Percentiles rank a stretch among this genome's conserved stretches.
phyloP scores from a whole-genome alignment of 2,113 vertebrate species.

The Lanius ludovicianus region DNA sequence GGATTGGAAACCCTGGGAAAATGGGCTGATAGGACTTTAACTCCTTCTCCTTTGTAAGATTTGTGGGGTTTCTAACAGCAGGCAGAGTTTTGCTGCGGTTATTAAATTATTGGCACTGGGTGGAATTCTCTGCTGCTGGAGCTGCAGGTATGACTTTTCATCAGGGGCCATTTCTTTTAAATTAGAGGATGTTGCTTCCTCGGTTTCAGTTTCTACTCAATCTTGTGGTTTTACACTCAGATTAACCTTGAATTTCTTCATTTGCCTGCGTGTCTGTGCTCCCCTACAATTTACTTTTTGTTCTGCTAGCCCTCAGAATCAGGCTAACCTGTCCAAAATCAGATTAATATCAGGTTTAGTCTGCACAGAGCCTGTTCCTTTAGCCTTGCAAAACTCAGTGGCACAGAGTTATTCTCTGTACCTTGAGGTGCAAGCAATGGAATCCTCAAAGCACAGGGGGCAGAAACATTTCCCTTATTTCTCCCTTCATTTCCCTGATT shows the following conservation, averaged over 20 bases:
- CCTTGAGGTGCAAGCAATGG: neutral
- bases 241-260: neutral
- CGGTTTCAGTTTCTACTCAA: neutral
- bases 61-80: neutral
- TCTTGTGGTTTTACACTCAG: neutral
- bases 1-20: neutral
- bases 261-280: rapidly evolving
- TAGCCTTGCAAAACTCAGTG: neutral
- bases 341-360: neutral
- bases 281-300: neutral
- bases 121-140: neutral
- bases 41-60: neutral
- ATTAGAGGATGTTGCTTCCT: neutral
- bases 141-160: neutral
- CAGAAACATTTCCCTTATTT: neutral
- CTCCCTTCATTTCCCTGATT: neutral
- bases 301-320: neutral
- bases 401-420: neutral
- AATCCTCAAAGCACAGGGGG: neutral
- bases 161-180: neutral
- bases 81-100: neutral
- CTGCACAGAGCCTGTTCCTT: neutral
- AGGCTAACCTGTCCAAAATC: neutral
- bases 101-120: neutral
- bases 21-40: neutral